Evolutionary conservation across 2,888 invertebrate genomes (phyloP).

Genomic region (Trissoscelio sp.): DNA sequence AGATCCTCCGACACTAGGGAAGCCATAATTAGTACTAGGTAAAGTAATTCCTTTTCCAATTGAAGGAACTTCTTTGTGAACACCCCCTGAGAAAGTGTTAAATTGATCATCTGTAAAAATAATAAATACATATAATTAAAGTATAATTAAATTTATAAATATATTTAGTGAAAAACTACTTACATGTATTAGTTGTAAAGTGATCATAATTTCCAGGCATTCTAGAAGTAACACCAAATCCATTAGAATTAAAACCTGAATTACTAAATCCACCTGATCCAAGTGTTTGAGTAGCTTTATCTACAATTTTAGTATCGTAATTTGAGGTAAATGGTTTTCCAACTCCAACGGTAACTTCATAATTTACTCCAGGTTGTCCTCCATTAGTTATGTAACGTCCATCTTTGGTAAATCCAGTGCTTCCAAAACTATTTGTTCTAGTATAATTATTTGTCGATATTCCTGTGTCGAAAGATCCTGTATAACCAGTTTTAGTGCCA

Average conservation of each 20-base stretch:
- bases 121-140: neutral
- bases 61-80: conserved; percentile 19
- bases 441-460: conserved; percentile 37
- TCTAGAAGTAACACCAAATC: conserved; percentile 16
- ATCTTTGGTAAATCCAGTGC: conserved; percentile 38
- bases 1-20: conserved; percentile 22
- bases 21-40: conserved; percentile 46
- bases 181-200: conserved; percentile 28
- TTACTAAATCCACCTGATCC: conserved; percentile 20
- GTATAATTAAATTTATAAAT: neutral
- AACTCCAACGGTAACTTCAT: conserved; percentile 60
- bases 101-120: conserved; percentile 22
- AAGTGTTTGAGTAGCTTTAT: conserved; percentile 51
- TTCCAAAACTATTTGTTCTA: conserved; percentile 18
- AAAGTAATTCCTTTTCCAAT: conserved; percentile 20
- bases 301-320: conserved; percentile 1
- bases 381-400: conserved; percentile 50
- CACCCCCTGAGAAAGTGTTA: conserved; percentile 3
- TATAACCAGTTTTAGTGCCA: neutral
- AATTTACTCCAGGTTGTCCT: conserved; percentile 61
- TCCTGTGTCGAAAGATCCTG: conserved; percentile 9
- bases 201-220: conserved; percentile 7
- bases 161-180: conserved; percentile 17
- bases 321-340: conserved; percentile 23
- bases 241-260: conserved; percentile 30